These are phyloP conservation scores for Drosophila lacertosa DNA, from an alignment of 1,140 invertebrate species.

Conservation along the genomic window DNA sequence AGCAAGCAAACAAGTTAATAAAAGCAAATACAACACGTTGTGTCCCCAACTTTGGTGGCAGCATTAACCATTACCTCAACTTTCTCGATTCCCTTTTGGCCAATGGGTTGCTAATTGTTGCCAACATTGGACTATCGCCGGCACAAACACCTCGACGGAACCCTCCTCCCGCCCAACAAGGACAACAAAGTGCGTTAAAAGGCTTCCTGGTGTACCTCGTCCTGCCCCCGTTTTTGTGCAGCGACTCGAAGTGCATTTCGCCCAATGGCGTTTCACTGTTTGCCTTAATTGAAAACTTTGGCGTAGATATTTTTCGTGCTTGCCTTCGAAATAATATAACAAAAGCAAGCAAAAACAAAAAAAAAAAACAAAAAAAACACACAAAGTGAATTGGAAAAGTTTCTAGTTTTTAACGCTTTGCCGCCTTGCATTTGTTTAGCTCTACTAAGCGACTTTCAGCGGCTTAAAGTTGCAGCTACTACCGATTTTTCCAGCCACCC, in stretches of 20 bases:
- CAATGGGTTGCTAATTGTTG: slow-evolving; percentile 70
- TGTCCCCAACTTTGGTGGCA: slow-evolving; percentile 13
- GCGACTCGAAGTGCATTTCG: slow-evolving; percentile 54
- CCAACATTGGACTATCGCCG: slow-evolving; percentile 61
- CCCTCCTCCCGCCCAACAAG: too few relatives aligned
- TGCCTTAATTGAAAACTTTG: slow-evolving; percentile 79
- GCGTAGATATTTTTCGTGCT: slow-evolving; percentile 68
- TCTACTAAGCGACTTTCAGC: slow-evolving; percentile 39
- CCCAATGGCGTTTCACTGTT: slow-evolving; percentile 61
- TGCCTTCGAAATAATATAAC: slow-evolving; percentile 49
- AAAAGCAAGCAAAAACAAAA: slow-evolving; percentile 14
- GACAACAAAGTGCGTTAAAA: slow-evolving; percentile 58
- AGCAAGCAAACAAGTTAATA: slow-evolving; percentile 67
- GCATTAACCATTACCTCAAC: slow-evolving; percentile 24
- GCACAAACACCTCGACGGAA: slow-evolving; percentile 52
- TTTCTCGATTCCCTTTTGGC: slow-evolving; percentile 12
- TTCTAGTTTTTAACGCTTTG: slow-evolving; percentile 77
- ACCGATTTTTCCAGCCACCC: slow-evolving; percentile 6
- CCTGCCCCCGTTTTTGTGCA: background rate
- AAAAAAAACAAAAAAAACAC: slow-evolving; percentile 21
- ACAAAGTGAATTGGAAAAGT: slow-evolving; percentile 77
- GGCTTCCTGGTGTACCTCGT: slow-evolving; percentile 37
- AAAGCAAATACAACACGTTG: slow-evolving; percentile 47
- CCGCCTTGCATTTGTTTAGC: slow-evolving; percentile 75
- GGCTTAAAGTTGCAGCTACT: slow-evolving; percentile 53